These are phyloP conservation scores for Drosophila setifemur DNA, from an alignment of 1,140 invertebrate genomes.

Conservation along the genomic window DNA sequence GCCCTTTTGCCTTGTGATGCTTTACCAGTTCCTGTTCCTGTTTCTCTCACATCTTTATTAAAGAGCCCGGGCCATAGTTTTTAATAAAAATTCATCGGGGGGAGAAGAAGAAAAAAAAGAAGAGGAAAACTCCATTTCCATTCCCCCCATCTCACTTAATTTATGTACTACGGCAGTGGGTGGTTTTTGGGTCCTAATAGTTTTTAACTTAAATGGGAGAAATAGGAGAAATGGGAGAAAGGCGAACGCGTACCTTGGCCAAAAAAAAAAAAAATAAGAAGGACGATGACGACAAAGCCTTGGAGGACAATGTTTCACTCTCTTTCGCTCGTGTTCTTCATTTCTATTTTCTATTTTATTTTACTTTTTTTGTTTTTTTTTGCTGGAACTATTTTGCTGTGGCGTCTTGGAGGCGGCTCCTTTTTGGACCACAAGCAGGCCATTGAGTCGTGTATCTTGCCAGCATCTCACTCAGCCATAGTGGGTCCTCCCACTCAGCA, in stretches of 20 bases:
- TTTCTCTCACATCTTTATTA: slow-evolving; percentile 57
- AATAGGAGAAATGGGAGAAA: not conserved
- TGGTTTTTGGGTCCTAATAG: slow-evolving; percentile 59
- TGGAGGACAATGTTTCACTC: slow-evolving; percentile 49
- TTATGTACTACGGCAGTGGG: slow-evolving; percentile 62
- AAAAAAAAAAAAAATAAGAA: slow-evolving; percentile 14
- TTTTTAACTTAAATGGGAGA: slow-evolving; percentile 71
- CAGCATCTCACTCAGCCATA: slow-evolving; percentile 38
- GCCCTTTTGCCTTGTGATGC: slow-evolving; percentile 41
- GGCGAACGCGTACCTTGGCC: slow-evolving; percentile 31
- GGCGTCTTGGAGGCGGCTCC: slow-evolving; percentile 58
- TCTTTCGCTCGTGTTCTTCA: not conserved
- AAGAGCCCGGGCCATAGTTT: slow-evolving; percentile 66
- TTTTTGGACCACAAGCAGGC: slow-evolving; percentile 50
- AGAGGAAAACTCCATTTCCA: not conserved
- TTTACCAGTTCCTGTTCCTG: slow-evolving; percentile 3
- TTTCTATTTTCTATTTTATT: not conserved
- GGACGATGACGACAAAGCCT: slow-evolving; percentile 30
- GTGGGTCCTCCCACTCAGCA: slow-evolving; percentile 1
- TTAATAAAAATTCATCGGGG: slow-evolving; percentile 71
- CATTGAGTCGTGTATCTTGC: slow-evolving; percentile 44
- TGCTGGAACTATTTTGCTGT: slow-evolving; percentile 5
- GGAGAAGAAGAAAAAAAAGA: no score
- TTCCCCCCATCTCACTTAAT: slow-evolving; percentile 37
- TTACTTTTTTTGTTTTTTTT: not conserved